These are phyloP conservation scores for Verasper variegatus DNA, from an alignment of 2,113 vertebrate genomes.

Conservation along the genomic window DNA sequence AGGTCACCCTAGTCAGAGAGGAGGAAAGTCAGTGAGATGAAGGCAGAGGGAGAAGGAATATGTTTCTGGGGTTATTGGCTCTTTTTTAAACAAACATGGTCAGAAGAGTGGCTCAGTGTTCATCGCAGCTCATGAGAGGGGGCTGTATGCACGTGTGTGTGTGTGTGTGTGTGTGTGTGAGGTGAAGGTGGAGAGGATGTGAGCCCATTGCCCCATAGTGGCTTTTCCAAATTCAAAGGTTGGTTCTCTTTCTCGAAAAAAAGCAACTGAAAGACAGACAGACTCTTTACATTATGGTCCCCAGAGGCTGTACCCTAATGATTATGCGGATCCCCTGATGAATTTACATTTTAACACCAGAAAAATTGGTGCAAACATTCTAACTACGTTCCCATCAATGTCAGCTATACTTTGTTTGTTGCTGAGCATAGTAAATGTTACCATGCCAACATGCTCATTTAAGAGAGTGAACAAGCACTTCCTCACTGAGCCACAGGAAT, in stretches of 20 bases:
- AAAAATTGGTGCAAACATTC: too few species aligned
- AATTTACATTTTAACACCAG: too few species aligned
- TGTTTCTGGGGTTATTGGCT: conserved; percentile 75
- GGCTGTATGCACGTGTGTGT: conserved; percentile 51
- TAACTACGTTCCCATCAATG: background rate
- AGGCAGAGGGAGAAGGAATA: conserved; percentile 73
- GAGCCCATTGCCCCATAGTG: conserved; percentile 39
- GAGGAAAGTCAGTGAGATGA: conserved; percentile 78
- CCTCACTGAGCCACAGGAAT: too few species aligned
- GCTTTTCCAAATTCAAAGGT: conserved; percentile 38
- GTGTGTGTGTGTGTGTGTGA: conserved; percentile 50
- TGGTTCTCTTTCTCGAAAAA: conserved; percentile 4
- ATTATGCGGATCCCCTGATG: background rate
- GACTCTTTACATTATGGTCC: background rate
- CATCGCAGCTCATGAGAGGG: conserved; percentile 55
- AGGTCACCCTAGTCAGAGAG: conserved; percentile 87
- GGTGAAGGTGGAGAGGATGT: conserved; percentile 47
- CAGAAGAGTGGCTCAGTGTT: conserved; percentile 81
- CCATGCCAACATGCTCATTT: too few species aligned
- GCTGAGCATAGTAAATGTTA: background rate
- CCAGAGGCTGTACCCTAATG: background rate
- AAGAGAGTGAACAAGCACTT: background rate
- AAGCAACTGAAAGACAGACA: background rate
- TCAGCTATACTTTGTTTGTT: background rate
- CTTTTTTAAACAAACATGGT: conserved; percentile 79